Evolutionary conservation across 2,113 vertebrate genomes (phyloP).

Genomic region (Pterophyllum scalare): DNA sequence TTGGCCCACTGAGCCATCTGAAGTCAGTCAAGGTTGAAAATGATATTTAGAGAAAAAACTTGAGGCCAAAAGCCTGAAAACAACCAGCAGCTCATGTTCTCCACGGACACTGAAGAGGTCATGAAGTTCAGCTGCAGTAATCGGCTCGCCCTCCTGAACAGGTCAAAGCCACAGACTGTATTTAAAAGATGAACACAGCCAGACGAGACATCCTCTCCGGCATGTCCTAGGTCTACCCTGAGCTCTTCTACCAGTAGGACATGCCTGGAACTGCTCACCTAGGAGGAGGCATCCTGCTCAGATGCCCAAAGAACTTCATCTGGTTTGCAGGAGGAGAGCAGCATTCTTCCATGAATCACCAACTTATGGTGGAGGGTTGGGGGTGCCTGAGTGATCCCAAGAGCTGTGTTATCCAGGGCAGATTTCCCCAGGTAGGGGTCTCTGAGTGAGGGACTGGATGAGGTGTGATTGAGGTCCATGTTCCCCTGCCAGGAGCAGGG

Average conservation of each 20-base stretch:
- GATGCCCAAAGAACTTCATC: neutral
- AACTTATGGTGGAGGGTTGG: neutral
- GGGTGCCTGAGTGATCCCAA: no score
- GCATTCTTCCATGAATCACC: neutral
- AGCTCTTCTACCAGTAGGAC: neutral
- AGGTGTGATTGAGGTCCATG: neutral
- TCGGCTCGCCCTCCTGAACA: neutral
- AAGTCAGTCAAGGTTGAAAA: conserved; percentile 48
- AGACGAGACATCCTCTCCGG: neutral
- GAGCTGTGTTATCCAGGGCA: no score
- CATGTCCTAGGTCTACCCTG: neutral
- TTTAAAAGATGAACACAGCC: neutral
- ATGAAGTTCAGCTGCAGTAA: neutral
- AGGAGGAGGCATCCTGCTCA: neutral
- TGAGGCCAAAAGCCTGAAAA: conserved; percentile 23
- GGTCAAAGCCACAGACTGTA: neutral
- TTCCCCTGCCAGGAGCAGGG: no score
- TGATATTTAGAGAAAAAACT: conserved; percentile 44
- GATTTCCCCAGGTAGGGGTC: neutral
- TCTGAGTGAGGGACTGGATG: neutral
- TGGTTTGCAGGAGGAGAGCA: neutral
- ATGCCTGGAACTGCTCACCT: neutral
- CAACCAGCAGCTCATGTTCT: conserved; percentile 19
- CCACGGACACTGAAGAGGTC: neutral
- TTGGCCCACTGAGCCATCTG: conserved; percentile 1